Base-by-base conservation (phyloP, 2,888 invertebrate genomes). In the Apamea monoglypha region DNA sequence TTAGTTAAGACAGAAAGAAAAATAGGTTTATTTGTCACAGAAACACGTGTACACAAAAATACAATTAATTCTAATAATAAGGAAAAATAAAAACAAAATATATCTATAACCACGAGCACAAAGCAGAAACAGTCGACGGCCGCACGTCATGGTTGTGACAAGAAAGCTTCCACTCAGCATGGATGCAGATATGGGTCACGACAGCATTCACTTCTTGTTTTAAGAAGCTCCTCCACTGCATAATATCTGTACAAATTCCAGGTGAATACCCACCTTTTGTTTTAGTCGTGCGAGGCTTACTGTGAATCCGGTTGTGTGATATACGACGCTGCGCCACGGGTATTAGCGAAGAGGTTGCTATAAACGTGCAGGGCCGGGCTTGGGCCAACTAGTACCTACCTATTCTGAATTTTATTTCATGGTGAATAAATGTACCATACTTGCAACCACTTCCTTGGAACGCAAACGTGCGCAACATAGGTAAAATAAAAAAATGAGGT, bases 271-370 rank as follows among this genome's bases (percentile, higher is more conserved):
- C 4, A 32, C 36, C 70, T 76, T 71, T 68, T 70, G 47, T 84
- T 78, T 59, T 32, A 67, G 47, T 40, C 40, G 32, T 21, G 16
- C 8, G n/a, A 32, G 69, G 67, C 71, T 83, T 71, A 64, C 63
- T 53, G 16, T 74, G 64, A 72, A 84, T 83, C 84, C 71, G 25
- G 63, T 82, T 29, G 71, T 82, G 86, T 86, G 83, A 74, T 86
- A 74, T 86, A 84, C 71, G 71, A 53, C 40, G n/a, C 59, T 44
- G 36, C 36, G 63, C 63, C 32, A 32, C 53, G 47, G 50, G 74
- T 78, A 56, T 74, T 78, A 83, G 59, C 47, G n/a, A 16, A 74
- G 53, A 74, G 68, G 74, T 36, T 36, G 40, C 78, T 72, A 5
- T 78, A 78, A 70, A 75, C 0, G n/a, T 21, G 21, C 79, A 72